Conservation (phyloP, 2,797 vertebrate genomes). For the Chelidonichthys spinosus region DNA sequence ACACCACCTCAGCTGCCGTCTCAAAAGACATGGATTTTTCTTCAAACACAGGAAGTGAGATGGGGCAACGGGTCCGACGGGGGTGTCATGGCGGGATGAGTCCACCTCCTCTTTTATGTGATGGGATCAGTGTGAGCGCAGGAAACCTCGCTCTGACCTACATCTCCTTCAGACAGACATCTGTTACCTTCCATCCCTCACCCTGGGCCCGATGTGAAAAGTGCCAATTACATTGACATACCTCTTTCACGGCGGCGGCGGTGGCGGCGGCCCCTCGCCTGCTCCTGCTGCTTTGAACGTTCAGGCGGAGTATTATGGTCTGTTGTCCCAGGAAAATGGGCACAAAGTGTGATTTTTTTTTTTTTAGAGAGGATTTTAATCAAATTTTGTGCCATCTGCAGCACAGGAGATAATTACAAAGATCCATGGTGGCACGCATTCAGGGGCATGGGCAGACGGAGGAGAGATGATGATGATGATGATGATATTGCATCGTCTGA, state of each 20-base stretch:
- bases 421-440: constrained; percentile 60
- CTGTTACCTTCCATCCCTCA: constrained; percentile 64
- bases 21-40: constrained; percentile 64
- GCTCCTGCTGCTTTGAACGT: constrained; percentile 46
- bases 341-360: constrained; percentile 32
- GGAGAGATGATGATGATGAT: constrained; percentile 66
- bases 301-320: constrained; percentile 47
- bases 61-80: constrained; percentile 63
- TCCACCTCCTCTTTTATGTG: constrained; percentile 68
- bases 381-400: constrained; percentile 71
- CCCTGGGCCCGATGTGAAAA: constrained; percentile 51
- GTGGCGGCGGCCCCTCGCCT: constrained; percentile 6
- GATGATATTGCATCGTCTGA: constrained; percentile 67
- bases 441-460: constrained; percentile 60
- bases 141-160: constrained; percentile 75
- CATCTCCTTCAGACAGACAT: constrained; percentile 73
- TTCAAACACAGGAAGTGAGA: constrained; percentile 74
- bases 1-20: constrained; percentile 63
- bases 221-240: constrained; percentile 66
- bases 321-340: constrained; percentile 51
- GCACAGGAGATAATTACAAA: constrained; percentile 68
- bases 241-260: constrained; percentile 34
- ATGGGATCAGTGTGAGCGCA: constrained; percentile 68
- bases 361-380: constrained; percentile 57
- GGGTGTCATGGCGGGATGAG: constrained; percentile 56